Evolutionary conservation across 2,113 vertebrate genomes (phyloP).

Genomic region (Lepisosteus oculatus): DNA sequence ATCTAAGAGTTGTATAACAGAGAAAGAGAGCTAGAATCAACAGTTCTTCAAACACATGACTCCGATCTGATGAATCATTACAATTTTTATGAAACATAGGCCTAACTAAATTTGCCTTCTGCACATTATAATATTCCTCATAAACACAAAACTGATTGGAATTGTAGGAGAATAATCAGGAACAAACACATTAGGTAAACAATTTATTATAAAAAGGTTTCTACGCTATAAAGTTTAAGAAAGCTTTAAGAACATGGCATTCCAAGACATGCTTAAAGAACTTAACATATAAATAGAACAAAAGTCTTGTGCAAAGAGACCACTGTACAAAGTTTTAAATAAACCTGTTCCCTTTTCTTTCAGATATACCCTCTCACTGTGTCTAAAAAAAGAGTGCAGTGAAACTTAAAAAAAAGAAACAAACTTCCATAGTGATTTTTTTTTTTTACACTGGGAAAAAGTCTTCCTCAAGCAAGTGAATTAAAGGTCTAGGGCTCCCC

Average conservation of each 20-base stretch:
- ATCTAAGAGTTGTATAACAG: too few species aligned
- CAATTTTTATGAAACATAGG: too few species aligned
- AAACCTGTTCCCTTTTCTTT: conserved; percentile 17
- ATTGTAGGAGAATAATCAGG: background rate
- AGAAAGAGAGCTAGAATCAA: too few species aligned
- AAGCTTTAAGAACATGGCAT: conserved; percentile 68
- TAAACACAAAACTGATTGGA: background rate
- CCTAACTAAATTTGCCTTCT: too few species aligned
- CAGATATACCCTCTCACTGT: conserved; percentile 8
- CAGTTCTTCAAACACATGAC: too few species aligned
- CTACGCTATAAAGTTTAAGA: conserved; percentile 62
- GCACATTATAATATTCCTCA: too few species aligned
- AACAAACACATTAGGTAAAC: conserved; percentile 45
- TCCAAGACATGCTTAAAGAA: conserved; percentile 63
- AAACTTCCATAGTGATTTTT: conserved; percentile 15
- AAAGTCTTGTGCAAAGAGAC: conserved; percentile 59
- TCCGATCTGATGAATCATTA: too few species aligned
- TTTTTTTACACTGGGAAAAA: background rate
- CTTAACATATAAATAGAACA: conserved; percentile 51
- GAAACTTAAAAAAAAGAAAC: conserved; percentile 13
- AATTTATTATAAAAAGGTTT: conserved; percentile 72
- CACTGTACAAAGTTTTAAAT: conserved; percentile 45
- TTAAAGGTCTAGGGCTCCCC: too few species aligned
- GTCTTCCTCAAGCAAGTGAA: too few species aligned
- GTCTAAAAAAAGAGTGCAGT: background rate